A percentile compares a stretch with the other conserved stretches of the same genome.
Conservation (phyloP, 2,797 vertebrate species). For the Sebastes hopkinsi region DNA sequence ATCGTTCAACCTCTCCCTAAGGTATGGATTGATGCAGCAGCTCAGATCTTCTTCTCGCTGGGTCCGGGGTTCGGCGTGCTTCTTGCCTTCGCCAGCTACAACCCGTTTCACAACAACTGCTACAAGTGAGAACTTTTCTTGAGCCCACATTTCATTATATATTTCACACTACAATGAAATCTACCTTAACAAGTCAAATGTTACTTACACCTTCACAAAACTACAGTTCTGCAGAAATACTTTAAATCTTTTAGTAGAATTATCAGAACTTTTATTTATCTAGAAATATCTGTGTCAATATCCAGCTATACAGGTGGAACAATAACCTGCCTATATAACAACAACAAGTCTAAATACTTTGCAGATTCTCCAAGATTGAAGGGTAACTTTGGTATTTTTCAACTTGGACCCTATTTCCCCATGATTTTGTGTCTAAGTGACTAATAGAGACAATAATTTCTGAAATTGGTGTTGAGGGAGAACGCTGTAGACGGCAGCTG, state of each 20-base stretch:
- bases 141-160: not conserved
- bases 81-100: slow-evolving; percentile 97
- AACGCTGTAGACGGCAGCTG: too few species aligned
- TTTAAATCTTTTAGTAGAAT: not conserved
- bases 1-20: slow-evolving; percentile 59
- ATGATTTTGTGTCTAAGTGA: too few species aligned
- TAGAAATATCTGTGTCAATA: not conserved
- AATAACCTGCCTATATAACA: not conserved
- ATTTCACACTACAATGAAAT: not conserved
- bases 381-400: too few species aligned
- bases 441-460: too few species aligned
- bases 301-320: not conserved
- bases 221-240: not conserved
- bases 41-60: slow-evolving; percentile 98
- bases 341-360: not conserved
- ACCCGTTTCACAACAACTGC: slow-evolving; percentile 99
- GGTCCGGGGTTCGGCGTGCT: slow-evolving; percentile 97
- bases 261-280: not conserved
- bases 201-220: not conserved
- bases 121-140: slow-evolving; percentile 89
- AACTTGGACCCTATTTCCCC: too few species aligned
- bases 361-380: not conserved
- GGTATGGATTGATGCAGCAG: slow-evolving; percentile 98
- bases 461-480: too few species aligned
- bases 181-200: not conserved